phyloP scores from a whole-genome alignment of 2,888 invertebrate species.

The Acleris holmiana region DNA sequence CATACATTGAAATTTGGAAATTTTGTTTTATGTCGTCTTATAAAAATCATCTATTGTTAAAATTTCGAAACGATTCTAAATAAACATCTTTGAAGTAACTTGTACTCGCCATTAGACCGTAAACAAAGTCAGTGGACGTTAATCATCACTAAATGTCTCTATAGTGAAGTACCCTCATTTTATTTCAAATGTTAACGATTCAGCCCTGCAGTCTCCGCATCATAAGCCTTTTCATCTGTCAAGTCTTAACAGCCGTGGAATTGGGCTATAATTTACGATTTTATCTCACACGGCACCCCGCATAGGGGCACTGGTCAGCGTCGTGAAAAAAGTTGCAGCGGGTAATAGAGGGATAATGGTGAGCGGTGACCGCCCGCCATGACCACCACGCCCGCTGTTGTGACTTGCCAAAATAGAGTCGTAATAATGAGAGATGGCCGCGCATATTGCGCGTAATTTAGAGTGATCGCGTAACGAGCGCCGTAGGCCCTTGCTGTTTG shows the following conservation, averaged over 20 bases:
- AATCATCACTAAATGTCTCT: constrained; percentile 70
- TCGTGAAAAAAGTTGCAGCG: constrained; percentile 68
- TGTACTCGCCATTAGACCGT: constrained; percentile 27
- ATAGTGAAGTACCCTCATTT: constrained; percentile 71
- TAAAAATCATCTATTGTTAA: constrained; percentile 20
- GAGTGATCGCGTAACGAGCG: constrained; percentile 69
- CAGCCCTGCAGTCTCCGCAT: constrained; percentile 66
- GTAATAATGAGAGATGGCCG: constrained; percentile 80
- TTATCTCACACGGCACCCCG: constrained; percentile 76
- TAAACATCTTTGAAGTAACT: constrained; percentile 29
- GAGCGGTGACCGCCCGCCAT: constrained; percentile 60
- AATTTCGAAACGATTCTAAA: constrained; percentile 21
- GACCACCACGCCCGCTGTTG: constrained; percentile 73
- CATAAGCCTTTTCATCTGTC: constrained; percentile 83
- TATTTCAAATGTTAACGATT: constrained; percentile 78
- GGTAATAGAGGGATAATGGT: constrained; percentile 70
- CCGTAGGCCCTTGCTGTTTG: constrained; percentile 59
- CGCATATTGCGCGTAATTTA: constrained; percentile 77
- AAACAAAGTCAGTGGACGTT: constrained; percentile 51
- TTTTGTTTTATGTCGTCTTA: constrained; percentile 13
- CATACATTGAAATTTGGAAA: constrained; percentile 19
- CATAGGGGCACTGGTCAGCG: constrained; percentile 80
- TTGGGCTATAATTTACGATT: constrained; percentile 85
- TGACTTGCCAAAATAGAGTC: constrained; percentile 82
- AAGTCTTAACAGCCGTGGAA: constrained; percentile 80